Evolutionary conservation across 2,888 invertebrate genomes (phyloP).

Genomic region (Volucella zonaria): DNA sequence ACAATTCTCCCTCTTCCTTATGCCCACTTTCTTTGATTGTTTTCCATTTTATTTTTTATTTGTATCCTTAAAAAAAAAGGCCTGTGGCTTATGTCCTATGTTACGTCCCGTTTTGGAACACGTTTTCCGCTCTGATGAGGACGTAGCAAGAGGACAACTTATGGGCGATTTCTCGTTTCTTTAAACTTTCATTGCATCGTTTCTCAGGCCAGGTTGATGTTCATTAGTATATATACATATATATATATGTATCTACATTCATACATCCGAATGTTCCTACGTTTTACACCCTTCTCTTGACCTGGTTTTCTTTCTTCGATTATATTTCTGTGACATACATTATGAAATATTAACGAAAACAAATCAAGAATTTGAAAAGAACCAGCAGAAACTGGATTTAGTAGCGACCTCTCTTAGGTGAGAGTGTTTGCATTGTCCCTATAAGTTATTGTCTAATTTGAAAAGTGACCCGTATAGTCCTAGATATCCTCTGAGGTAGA

Average conservation of each 20-base stretch:
- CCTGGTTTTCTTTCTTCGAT: slow-evolving; percentile 29
- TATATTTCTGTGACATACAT: slow-evolving; percentile 18
- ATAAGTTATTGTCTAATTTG: slow-evolving; percentile 42
- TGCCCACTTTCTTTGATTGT: slow-evolving; percentile 61
- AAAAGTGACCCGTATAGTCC: slow-evolving; percentile 38
- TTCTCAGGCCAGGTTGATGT: slow-evolving; percentile 43
- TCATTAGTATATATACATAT: neutral
- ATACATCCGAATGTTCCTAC: no score
- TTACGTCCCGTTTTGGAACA: slow-evolving; percentile 67
- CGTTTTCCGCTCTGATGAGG: slow-evolving; percentile 59
- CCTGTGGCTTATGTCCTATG: neutral
- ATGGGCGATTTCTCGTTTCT: slow-evolving; percentile 55
- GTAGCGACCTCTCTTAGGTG: slow-evolving; percentile 16
- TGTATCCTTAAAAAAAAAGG: neutral
- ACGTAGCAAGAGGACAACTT: slow-evolving; percentile 26
- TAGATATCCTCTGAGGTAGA: slow-evolving; percentile 31
- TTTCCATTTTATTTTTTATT: slow-evolving; percentile 36
- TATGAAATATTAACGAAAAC: slow-evolving; percentile 65
- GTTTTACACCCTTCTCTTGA: slow-evolving; percentile 18
- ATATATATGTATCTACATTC: no score
- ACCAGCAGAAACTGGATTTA: slow-evolving; percentile 38
- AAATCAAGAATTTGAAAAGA: slow-evolving; percentile 66
- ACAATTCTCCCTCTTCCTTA: slow-evolving; percentile 32
- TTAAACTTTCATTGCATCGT: slow-evolving; percentile 22
- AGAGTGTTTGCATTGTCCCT: slow-evolving; percentile 30